A percentile compares a stretch with the other conserved stretches of the same genome.
Evolutionary conservation across 2,113 vertebrate genomes (phyloP).

Genomic region (Rhizomys pruinosus): DNA sequence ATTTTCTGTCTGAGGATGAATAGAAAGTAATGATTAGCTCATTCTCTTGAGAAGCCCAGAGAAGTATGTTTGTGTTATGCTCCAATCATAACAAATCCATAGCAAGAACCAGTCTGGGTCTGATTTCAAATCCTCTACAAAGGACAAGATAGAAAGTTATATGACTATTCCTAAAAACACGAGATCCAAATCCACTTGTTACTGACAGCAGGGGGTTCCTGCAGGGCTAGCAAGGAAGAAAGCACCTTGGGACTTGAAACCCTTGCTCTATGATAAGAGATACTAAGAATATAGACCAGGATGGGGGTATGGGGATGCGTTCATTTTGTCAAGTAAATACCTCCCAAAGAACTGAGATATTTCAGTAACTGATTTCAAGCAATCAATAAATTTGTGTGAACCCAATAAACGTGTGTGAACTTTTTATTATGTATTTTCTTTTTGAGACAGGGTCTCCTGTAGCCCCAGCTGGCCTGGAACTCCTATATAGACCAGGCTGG

Average conservation of each 20-base stretch:
- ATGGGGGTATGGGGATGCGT: background rate
- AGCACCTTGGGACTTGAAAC: background rate
- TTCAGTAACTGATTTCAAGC: background rate
- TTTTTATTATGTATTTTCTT: too few relatives aligned
- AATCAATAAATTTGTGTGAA: background rate
- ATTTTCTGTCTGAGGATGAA: slow-evolving; percentile 88
- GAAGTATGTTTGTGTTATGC: background rate
- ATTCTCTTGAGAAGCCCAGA: background rate
- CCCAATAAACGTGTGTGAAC: too few relatives aligned
- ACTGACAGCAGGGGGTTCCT: background rate
- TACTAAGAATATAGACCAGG: background rate
- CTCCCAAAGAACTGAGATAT: background rate
- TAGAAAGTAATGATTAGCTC: slow-evolving; percentile 34
- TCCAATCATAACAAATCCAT: background rate
- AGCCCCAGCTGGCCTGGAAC: too few relatives aligned
- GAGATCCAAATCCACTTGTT: background rate
- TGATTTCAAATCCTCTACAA: background rate
- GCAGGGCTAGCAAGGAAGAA: background rate
- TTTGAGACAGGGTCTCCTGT: too few relatives aligned
- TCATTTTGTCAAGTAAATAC: background rate
- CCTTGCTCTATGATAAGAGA: background rate
- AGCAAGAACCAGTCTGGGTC: background rate
- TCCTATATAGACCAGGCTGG: too few relatives aligned
- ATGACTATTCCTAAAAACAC: background rate
- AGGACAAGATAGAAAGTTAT: background rate